phyloP scores from a whole-genome alignment of 1,140 invertebrate species.

The Aethina tumida region DNA sequence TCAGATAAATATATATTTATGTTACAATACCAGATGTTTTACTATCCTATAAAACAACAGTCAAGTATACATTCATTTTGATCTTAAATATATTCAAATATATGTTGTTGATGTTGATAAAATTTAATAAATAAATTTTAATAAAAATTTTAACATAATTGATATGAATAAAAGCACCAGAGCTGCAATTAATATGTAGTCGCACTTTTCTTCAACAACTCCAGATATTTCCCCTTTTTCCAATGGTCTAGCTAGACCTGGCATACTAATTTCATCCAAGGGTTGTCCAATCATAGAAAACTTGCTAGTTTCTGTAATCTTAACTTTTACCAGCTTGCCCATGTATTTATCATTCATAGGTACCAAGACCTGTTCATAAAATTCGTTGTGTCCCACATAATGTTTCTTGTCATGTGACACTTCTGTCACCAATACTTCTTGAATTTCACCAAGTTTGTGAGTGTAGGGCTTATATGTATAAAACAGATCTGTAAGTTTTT shows the following conservation, averaged over 20 bases:
- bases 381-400: slow-evolving; percentile 93
- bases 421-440: slow-evolving; percentile 87
- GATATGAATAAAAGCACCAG: too few relatives aligned
- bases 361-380: slow-evolving; percentile 88
- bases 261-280: slow-evolving; percentile 40
- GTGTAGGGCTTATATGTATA: slow-evolving; percentile 82
- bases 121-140: too few relatives aligned
- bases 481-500: slow-evolving; percentile 82
- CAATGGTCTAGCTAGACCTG: slow-evolving; percentile 41
- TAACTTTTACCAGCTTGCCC: slow-evolving; percentile 74
- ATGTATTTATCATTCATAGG: slow-evolving; percentile 66
- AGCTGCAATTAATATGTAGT: too few relatives aligned
- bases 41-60: too few relatives aligned
- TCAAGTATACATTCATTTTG: too few relatives aligned
- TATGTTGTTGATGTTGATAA: too few relatives aligned
- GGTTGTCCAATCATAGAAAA: slow-evolving; percentile 76
- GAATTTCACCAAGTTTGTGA: slow-evolving; percentile 61
- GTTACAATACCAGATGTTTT: too few relatives aligned
- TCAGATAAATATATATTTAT: too few relatives aligned
- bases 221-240: slow-evolving; percentile 43
- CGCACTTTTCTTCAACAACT: slow-evolving; percentile 17
- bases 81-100: too few relatives aligned
- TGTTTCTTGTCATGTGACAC: slow-evolving; percentile 82
- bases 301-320: slow-evolving; percentile 67
- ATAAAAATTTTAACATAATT: too few relatives aligned